Base-by-base conservation (phyloP, 2,113 vertebrate species). In the Ptilorrhoa leucosticta region DNA sequence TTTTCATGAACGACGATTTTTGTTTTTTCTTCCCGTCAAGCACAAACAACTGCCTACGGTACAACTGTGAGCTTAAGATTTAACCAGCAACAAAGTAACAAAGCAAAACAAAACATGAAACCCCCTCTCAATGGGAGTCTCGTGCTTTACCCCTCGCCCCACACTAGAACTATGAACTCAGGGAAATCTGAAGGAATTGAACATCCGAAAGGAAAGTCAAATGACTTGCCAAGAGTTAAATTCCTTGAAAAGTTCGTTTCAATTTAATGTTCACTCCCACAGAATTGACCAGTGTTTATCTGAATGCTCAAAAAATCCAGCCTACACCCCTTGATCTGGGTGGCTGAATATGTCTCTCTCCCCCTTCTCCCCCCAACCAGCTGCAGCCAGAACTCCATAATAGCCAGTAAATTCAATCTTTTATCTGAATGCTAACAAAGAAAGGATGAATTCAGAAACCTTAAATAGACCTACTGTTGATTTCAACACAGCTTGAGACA, bases 371-470 rank as follows among this genome's bases (percentile, higher is more conserved):
- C 37, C 20, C 39, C 42, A 79, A 4, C 53, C 88, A 95, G 76
- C 73, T 63, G 79, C 94, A 93, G 60, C 68, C 87, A 90, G 75
- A 92, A 42, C 44, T 51, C 61, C 45, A 40, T 76, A 60, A 91
- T n/a, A 76, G 79, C 64, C 83, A 88, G 75, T 53, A 89, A 94
- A 90, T 90, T 70, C 61, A 73, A 78, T 88, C 79, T 92, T 88
- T 89, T 83, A 94, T 92, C 88, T 92, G 94, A 68, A 80, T 50
- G n/a, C 23, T 87, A 86, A 83, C 64, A 95, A 93, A 97, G 79
- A 87, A 93, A 88, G 83, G 60, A 51, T 44, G 78, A 90, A 92
- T 95, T 93, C 91, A 91, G 82, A 94, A 93, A 96, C 58, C 42
- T 93, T 87, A 90, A 90, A 86, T 26, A 91, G 90, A 70, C 63